These are phyloP conservation scores for Ptychochromis oligacanthus DNA, from an alignment of 2,113 vertebrate genomes.

Conservation along the genomic window DNA sequence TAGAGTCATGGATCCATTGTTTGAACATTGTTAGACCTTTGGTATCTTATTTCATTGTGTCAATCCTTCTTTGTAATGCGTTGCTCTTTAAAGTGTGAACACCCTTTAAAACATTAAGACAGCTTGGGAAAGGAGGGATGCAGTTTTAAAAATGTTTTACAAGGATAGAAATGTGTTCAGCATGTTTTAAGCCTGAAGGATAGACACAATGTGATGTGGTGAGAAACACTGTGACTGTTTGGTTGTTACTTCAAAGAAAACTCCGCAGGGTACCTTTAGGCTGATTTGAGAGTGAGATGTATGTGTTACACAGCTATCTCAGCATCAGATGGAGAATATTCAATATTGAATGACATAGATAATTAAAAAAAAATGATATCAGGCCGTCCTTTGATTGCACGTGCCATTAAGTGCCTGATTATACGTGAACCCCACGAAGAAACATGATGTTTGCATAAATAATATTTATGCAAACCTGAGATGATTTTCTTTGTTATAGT, in stretches of 20 bases:
- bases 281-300: not conserved
- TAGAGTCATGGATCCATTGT: not conserved
- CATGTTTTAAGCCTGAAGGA: not conserved
- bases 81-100: not conserved
- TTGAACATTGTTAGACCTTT: not conserved
- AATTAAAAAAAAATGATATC: not conserved
- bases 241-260: not conserved
- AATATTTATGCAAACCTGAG: not conserved
- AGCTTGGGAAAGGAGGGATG: not conserved
- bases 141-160: not conserved
- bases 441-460: not conserved
- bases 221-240: not conserved
- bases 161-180: not conserved
- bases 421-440: not conserved
- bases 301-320: not conserved
- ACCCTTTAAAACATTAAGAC: not conserved
- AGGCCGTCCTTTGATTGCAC: not conserved
- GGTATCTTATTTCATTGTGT: not conserved
- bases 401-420: not conserved
- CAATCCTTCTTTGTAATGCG: not conserved
- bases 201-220: not conserved
- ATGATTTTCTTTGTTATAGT: not conserved
- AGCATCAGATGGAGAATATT: not conserved
- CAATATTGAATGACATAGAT: not conserved
- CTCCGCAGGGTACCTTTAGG: not conserved